These are phyloP conservation scores for Falco concolor DNA, from an alignment of 2,797 vertebrate genomes.

Conservation along the genomic window DNA sequence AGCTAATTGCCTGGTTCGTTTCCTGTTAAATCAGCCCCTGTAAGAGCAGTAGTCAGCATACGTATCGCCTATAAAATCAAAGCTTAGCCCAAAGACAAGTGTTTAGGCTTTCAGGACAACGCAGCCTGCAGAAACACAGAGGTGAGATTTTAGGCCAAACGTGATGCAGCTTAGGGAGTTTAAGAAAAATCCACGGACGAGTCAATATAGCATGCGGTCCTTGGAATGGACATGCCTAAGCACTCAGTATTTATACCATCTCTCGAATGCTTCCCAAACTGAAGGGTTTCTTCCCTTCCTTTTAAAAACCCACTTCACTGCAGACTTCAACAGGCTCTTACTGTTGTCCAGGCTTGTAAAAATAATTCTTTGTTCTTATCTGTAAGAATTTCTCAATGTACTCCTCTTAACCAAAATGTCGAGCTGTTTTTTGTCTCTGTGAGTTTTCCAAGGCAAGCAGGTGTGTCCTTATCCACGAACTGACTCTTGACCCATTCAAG, in stretches of 20 bases:
- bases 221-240: neutral
- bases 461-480: neutral
- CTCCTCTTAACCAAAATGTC: neutral
- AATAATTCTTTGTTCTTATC: neutral
- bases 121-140: neutral
- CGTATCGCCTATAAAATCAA: neutral
- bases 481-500: neutral
- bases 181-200: neutral
- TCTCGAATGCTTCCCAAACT: neutral
- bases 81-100: neutral
- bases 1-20: neutral
- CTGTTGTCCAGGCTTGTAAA: neutral
- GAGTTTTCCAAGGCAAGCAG: neutral
- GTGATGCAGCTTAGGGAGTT: neutral
- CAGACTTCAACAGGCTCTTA: neutral
- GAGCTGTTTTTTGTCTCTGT: neutral
- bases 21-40: neutral
- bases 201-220: neutral
- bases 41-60: neutral
- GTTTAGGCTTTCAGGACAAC: neutral
- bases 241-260: neutral
- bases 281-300: neutral
- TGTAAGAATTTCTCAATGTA: neutral
- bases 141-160: neutral
- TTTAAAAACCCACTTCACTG: neutral